Evolutionary conservation across 2,113 vertebrate species (phyloP), one percentile per base, ranked within the genome.

Genomic region (Empidonax alnorum): DNA sequence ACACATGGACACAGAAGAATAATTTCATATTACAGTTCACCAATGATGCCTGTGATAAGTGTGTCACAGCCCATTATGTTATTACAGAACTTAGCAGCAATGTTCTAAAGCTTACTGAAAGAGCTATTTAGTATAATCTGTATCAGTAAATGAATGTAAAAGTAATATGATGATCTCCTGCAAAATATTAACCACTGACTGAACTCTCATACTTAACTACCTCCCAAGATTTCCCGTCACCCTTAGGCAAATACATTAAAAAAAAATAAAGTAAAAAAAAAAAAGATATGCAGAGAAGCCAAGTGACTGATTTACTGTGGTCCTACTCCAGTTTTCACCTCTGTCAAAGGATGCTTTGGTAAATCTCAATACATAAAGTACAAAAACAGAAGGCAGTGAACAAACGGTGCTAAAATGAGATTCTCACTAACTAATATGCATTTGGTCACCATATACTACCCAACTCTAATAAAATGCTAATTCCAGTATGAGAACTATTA

Each of bases 381-480:
- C 42, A 61, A 66, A 41, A 88, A 74, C 82, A 96, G 86, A 90
- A 89, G 84, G 59, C 35, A 23, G n/a, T 27, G 50, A 71, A 50
- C 56, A 89, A 31, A 66, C 46, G 50, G 75, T 53, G 82, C 87
- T 93, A 59, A 94, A 65, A 62, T 85, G 46, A 89, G 79, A 91
- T 33, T 56, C 35, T 56, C 44, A 46, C 63, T 62, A 76, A 91
- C 63, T 62, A 76, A 91, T 39, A 20, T 46, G 89, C 68, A 61
- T 84, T 68, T 71, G 74, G 89, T 82, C 93, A 95, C 67, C 67
- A 66, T 27, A 10, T 59, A 77, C 62, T 84, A 88, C 63, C 69
- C 81, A 84, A 33, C 66, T 68, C 71, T 71, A 95, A 93, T 66
- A 66, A 97, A 97, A 87, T n/a, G 41, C 62, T 93, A 49, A 59